A percentile compares a stretch with the other conserved stretches of the same genome.
Evolutionary conservation across 2,797 vertebrate species (phyloP).

Genomic region (Pygocentrus nattereri): DNA sequence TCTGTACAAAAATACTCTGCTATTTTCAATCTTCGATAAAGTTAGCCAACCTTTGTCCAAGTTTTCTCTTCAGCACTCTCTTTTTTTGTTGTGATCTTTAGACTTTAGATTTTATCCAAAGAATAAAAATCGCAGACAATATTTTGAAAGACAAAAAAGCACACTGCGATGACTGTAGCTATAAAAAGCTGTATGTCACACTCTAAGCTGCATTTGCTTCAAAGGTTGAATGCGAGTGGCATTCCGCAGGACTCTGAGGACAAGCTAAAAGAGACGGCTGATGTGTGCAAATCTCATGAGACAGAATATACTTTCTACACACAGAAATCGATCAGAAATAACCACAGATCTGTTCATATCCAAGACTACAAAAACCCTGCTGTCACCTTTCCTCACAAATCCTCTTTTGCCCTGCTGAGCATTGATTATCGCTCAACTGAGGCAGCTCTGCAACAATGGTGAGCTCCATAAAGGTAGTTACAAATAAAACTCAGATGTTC

Average conservation of each 20-base stretch:
- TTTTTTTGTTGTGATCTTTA: too few relatives aligned
- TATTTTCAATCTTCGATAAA: too few relatives aligned
- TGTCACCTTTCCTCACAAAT: neutral
- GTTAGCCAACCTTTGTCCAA: too few relatives aligned
- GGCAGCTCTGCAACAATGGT: neutral
- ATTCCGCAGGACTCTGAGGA: constrained; percentile 2
- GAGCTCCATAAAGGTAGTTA: neutral
- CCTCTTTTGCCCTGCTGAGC: neutral
- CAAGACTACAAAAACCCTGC: neutral
- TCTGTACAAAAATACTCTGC: too few relatives aligned
- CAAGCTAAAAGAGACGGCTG: neutral
- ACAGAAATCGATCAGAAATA: constrained; percentile 10
- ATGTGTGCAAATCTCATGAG: neutral
- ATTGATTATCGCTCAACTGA: constrained; percentile 1
- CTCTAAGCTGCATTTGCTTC: neutral
- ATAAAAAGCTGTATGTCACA: neutral
- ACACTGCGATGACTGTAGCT: neutral
- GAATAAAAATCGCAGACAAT: neutral
- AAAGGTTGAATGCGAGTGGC: neutral
- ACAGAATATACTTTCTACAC: neutral
- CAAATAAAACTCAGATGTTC: neutral
- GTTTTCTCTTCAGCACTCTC: too few relatives aligned
- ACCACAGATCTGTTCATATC: constrained; percentile 6
- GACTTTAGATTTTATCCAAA: neutral
- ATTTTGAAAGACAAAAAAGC: neutral